Evolutionary conservation across 2,797 vertebrate species (phyloP).

Genomic region (Periparus ater): DNA sequence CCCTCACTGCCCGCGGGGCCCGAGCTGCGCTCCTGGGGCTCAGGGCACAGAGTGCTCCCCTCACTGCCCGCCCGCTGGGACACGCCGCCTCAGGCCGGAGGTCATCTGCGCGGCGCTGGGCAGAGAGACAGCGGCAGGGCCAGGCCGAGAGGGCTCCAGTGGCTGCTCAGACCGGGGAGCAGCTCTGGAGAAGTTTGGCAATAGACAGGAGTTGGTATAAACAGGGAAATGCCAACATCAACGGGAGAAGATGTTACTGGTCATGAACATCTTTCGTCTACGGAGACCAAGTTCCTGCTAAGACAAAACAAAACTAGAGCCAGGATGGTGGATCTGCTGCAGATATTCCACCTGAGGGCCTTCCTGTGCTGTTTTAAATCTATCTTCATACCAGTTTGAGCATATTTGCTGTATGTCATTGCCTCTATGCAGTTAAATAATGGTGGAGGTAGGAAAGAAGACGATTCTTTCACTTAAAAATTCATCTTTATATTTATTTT

Average conservation of each 20-base stretch:
- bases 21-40: not conserved
- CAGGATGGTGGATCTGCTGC: not conserved
- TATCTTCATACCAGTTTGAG: not conserved
- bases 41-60: not conserved
- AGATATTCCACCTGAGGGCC: too few species aligned
- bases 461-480: not conserved
- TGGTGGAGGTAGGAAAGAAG: not conserved
- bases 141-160: accelerated
- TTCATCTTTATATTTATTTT: not conserved
- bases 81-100: not conserved
- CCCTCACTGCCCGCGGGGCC: too few species aligned
- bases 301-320: not conserved
- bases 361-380: not conserved
- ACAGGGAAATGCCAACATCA: not conserved
- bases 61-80: not conserved
- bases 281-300: not conserved
- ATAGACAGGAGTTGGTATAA: not conserved
- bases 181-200: not conserved
- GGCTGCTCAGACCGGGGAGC: not conserved
- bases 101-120: not conserved
- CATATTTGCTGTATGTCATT: not conserved
- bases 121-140: not conserved
- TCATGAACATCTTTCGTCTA: not conserved
- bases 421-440: not conserved
- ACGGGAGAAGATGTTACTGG: accelerated